Evolutionary conservation across 2,888 invertebrate species (phyloP).

Genomic region (Nebria salina): DNA sequence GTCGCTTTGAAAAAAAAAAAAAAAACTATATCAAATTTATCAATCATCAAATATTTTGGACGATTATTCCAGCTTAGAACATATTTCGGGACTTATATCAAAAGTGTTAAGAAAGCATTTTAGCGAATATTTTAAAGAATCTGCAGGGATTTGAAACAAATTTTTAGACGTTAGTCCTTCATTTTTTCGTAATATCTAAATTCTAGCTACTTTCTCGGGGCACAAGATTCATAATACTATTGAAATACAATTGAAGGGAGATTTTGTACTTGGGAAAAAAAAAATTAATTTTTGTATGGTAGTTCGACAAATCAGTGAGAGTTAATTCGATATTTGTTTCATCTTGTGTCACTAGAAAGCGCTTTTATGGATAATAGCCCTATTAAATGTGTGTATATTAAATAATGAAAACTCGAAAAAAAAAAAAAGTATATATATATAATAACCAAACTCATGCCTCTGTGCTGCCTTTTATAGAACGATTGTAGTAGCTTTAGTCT

Average conservation of each 20-base stretch:
- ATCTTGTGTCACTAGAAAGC: constrained; percentile 4
- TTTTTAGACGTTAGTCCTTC: neutral
- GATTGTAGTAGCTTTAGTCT: constrained; percentile 40
- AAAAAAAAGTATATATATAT: constrained; percentile 4
- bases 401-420: neutral
- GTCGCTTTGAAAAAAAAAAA: neutral
- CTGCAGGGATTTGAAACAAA: neutral
- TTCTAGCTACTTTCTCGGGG: neutral
- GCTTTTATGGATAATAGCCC: constrained; percentile 26
- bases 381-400: constrained; percentile 39
- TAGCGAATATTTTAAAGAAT: neutral
- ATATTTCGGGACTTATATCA: neutral
- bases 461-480: constrained; percentile 46
- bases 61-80: neutral
- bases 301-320: neutral
- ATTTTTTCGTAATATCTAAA: neutral
- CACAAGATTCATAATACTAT: neutral
- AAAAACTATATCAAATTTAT: neutral
- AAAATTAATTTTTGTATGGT: neutral
- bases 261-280: neutral
- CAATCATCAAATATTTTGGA: neutral
- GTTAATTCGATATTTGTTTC: neutral
- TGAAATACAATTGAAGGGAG: neutral
- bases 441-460: constrained; percentile 34
- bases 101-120: neutral